phyloP scores from a whole-genome alignment of 2,888 invertebrate species.

The Erannis defoliaria region DNA sequence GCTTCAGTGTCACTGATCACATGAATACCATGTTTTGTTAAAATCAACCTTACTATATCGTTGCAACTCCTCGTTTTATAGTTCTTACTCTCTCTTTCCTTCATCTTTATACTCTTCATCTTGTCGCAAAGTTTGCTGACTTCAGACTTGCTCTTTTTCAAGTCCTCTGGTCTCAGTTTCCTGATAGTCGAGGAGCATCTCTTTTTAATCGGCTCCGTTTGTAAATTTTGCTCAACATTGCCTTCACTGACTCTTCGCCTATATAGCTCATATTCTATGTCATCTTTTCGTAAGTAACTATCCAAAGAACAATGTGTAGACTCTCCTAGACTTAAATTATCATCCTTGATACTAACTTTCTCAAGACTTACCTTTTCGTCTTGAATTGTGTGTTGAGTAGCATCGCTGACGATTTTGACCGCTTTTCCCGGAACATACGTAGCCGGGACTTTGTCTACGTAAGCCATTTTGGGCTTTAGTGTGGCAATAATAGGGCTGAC shows the following conservation, averaged over 20 bases:
- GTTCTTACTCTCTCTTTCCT: slow-evolving; percentile 67
- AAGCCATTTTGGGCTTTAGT: slow-evolving; percentile 77
- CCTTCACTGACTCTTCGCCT: slow-evolving; percentile 76
- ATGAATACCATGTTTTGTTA: slow-evolving; percentile 92
- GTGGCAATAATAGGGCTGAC: slow-evolving; percentile 66
- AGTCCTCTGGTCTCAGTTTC: slow-evolving; percentile 72
- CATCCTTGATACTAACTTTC: not conserved
- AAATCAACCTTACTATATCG: slow-evolving; percentile 90
- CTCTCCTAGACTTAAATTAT: slow-evolving; percentile 63
- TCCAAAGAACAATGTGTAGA: slow-evolving; percentile 80
- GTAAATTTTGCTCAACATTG: slow-evolving; percentile 60
- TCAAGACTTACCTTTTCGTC: slow-evolving; percentile 73
- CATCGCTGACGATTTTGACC: slow-evolving; percentile 89
- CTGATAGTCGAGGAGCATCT: slow-evolving; percentile 76
- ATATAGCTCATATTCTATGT: slow-evolving; percentile 67
- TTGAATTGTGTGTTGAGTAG: slow-evolving; percentile 71
- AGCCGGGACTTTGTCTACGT: slow-evolving; percentile 70
- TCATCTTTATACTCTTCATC: slow-evolving; percentile 77
- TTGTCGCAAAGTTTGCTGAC: slow-evolving; percentile 84
- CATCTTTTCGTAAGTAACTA: slow-evolving; percentile 84
- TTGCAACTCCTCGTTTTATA: slow-evolving; percentile 82
- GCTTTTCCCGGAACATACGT: slow-evolving; percentile 90
- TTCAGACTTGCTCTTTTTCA: slow-evolving; percentile 80
- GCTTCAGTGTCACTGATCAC: slow-evolving; percentile 93
- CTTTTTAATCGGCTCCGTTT: slow-evolving; percentile 63